Conservation (phyloP, 2,113 vertebrate genomes). For the Circaetus gallicus region DNA sequence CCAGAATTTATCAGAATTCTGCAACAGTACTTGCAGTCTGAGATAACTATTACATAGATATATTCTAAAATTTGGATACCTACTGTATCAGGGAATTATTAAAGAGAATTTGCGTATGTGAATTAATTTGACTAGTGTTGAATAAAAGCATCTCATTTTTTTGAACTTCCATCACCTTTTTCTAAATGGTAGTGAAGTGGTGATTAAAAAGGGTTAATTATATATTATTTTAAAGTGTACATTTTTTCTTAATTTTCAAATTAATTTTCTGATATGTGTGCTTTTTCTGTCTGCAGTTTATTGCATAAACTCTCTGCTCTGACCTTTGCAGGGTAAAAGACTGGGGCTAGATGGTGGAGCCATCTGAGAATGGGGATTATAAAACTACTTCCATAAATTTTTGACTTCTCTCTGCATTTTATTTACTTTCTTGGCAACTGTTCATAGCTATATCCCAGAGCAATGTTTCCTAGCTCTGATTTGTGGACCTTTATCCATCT, state of each 20-base stretch:
- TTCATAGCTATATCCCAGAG: not conserved
- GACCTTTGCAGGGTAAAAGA: not conserved
- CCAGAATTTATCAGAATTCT: conserved; percentile 35
- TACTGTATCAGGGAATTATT: conserved; percentile 1
- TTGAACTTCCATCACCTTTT: conserved; percentile 43
- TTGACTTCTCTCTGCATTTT: not conserved
- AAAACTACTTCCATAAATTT: not conserved
- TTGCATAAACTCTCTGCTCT: not conserved
- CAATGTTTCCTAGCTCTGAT: not conserved
- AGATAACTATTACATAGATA: not conserved
- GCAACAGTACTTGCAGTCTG: not conserved
- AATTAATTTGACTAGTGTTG: conserved; percentile 51
- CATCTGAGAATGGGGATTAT: not conserved
- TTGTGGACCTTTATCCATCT: not conserved
- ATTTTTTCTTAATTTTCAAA: conserved; percentile 43
- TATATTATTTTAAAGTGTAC: conserved; percentile 46
- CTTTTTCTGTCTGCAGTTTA: not conserved
- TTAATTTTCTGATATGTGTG: conserved; percentile 17
- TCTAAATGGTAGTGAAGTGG: conserved; percentile 21
- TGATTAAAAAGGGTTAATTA: conserved; percentile 61
- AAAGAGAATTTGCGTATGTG: conserved; percentile 37
- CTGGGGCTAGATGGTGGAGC: not conserved
- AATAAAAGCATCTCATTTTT: conserved; percentile 51
- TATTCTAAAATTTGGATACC: conserved; percentile 36
- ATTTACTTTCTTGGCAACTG: not conserved